Evolutionary conservation across 1,140 invertebrate species (phyloP).

Genomic region (Drosophila pectinifera): DNA sequence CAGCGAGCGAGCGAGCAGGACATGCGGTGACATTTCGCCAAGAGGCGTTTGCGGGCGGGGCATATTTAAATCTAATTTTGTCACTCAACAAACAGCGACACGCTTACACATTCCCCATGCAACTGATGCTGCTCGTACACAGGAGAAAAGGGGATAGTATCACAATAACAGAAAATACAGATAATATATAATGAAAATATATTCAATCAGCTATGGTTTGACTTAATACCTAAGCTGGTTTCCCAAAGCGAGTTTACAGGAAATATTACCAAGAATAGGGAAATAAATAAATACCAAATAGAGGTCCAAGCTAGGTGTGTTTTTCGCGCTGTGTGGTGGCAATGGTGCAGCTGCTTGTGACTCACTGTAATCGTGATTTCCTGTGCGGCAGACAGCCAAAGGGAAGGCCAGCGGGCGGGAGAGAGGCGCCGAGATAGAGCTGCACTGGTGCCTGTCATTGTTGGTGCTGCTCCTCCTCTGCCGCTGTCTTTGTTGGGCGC

Average conservation of each 20-base stretch:
- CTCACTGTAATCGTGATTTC: constrained; percentile 79
- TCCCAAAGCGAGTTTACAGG: background rate
- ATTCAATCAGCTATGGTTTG: too few relatives aligned
- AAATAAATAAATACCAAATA: background rate
- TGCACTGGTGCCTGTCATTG: constrained; percentile 36
- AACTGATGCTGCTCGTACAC: constrained; percentile 31
- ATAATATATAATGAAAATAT: accelerated
- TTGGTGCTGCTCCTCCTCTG: constrained; percentile 51
- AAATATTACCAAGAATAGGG: too few relatives aligned
- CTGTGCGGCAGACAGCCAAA: constrained; percentile 56
- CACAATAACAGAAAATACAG: too few relatives aligned
- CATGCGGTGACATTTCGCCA: constrained; percentile 75
- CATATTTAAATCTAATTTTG: constrained; percentile 83
- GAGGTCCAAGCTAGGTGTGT: too few relatives aligned
- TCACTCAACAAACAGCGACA: constrained; percentile 71
- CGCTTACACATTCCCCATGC: constrained; percentile 41
- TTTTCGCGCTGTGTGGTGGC: constrained; percentile 1
- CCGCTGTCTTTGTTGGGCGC: constrained; percentile 67
- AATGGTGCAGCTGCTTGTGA: constrained; percentile 43
- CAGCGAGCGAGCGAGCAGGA: constrained; percentile 43
- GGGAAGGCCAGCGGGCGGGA: background rate
- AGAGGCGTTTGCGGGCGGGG: constrained; percentile 53
- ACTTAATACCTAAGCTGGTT: background rate
- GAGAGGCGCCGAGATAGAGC: constrained; percentile 7
- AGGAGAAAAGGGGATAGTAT: too few relatives aligned